Evolutionary conservation across 2,797 vertebrate species (phyloP).

Genomic region (Dallia pectoralis): DNA sequence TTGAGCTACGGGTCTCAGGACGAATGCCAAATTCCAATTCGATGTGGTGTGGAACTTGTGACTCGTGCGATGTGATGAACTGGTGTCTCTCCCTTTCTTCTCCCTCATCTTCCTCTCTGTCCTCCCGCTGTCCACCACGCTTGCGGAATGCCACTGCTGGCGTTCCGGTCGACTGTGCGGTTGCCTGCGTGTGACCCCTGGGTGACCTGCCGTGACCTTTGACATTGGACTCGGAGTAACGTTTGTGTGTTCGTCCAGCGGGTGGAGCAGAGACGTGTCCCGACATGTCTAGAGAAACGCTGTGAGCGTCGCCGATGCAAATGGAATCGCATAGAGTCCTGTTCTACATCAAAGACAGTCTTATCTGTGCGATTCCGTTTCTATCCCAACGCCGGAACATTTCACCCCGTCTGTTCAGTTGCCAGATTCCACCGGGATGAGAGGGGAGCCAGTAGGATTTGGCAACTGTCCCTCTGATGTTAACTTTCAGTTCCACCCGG

Average conservation of each 20-base stretch:
- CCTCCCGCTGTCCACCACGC: constrained; percentile 17
- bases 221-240: constrained; percentile 40
- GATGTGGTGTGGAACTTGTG: constrained; percentile 66
- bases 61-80: constrained; percentile 64
- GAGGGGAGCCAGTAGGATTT: background rate
- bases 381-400: background rate
- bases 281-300: background rate
- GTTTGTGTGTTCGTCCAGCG: constrained; percentile 44
- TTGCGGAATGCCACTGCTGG: constrained; percentile 60
- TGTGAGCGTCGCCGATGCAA: background rate
- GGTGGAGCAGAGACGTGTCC: constrained; percentile 2
- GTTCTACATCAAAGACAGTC: background rate
- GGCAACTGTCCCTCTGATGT: background rate
- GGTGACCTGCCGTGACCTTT: constrained; percentile 40
- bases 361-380: background rate
- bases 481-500: background rate
- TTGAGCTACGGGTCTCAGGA: constrained; percentile 3
- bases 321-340: background rate
- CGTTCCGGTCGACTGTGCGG: constrained; percentile 48
- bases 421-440: background rate
- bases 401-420: background rate
- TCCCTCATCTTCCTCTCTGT: background rate
- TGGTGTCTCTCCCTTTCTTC: constrained; percentile 40
- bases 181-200: constrained; percentile 54
- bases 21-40: constrained; percentile 52